phyloP scores from a whole-genome alignment of 2,797 vertebrate genomes.

The Lagocephalus sceleratus region DNA sequence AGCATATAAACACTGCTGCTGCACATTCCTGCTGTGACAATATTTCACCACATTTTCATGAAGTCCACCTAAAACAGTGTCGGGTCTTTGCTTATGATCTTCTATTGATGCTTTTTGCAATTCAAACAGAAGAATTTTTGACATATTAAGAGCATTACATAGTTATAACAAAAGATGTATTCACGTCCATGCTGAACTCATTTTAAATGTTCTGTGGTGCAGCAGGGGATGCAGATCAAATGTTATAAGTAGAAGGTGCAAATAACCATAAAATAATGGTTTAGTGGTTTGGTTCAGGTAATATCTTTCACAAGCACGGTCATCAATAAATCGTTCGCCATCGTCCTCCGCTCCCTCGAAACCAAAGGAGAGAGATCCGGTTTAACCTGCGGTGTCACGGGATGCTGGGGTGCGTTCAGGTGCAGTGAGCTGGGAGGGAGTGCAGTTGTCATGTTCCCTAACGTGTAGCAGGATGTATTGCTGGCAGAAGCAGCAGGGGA shows the following conservation, averaged over 20 bases:
- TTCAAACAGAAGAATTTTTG: conserved; percentile 14
- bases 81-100: too few species aligned
- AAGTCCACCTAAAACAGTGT: too few species aligned
- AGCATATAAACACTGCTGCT: too few species aligned
- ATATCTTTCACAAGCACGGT: too few species aligned
- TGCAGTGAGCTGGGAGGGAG: conserved; percentile 65
- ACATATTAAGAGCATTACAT: too few species aligned
- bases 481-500: conserved; percentile 61
- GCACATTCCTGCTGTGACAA: too few species aligned
- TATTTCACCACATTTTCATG: too few species aligned
- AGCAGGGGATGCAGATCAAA: too few species aligned
- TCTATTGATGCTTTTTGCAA: too few species aligned
- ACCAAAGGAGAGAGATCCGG: conserved; percentile 32
- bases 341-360: conserved; percentile 6
- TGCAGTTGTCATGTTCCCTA: conserved; percentile 69
- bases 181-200: background rate
- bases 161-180: background rate
- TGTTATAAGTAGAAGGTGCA: too few species aligned
- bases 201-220: background rate
- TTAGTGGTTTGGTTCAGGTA: too few species aligned
- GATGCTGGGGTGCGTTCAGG: conserved; percentile 57
- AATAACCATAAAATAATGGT: too few species aligned
- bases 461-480: conserved; percentile 73
- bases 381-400: conserved; percentile 56
- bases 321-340: background rate